Base-by-base conservation (phyloP, 2,113 vertebrate genomes). In the Genyomyrus donnyi region DNA sequence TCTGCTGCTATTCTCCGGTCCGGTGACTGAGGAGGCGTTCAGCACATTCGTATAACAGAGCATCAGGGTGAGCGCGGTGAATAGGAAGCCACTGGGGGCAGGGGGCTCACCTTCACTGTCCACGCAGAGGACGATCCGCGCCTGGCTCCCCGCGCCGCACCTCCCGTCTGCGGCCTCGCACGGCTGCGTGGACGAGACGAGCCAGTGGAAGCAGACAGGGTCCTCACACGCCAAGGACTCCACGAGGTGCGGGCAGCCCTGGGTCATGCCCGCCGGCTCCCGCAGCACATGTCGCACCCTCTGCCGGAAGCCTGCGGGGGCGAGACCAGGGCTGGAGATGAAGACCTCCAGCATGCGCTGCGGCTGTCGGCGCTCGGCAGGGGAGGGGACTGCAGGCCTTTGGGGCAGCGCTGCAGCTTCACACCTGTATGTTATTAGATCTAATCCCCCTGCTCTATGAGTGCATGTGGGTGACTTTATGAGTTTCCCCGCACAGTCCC, bases 141-240 rank as follows among this genome's bases (percentile, higher is more conserved):
- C 58, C 10, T 93, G 95, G 53, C 90, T 95, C 2, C 97, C 97
- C 8, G 50, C 91, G 35, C 97, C 97, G 92, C 97, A 98, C 6
- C 87, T 93, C 10, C 96, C 96, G 21, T 93, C 94, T 48, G 94
- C 90, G 21, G 96, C 88, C 13, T 96, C 92, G 39, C 97, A 98
- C 0, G 90, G 2, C 2, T 95, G 95, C 91, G 95, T 95, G 0
- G 93, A 91, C 27, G 94, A 93, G 6, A 94, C 4, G 0, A 89
- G 88, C 97, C 97, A 97, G 80, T 89, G 90, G 0, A 96, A 96
- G 15, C 96, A 97, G 84, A 89, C 1, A 0, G 96, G 95, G 17
- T 97, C 95, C 2, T 97, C 96, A 46, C 97, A 98, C 0, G 95
- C 96, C 88, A 97, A 90, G 24, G 95, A 94, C 88, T 98, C 97